phyloP scores from a whole-genome alignment of 2,113 vertebrate species.

The Thalassarche chlororhynchos region DNA sequence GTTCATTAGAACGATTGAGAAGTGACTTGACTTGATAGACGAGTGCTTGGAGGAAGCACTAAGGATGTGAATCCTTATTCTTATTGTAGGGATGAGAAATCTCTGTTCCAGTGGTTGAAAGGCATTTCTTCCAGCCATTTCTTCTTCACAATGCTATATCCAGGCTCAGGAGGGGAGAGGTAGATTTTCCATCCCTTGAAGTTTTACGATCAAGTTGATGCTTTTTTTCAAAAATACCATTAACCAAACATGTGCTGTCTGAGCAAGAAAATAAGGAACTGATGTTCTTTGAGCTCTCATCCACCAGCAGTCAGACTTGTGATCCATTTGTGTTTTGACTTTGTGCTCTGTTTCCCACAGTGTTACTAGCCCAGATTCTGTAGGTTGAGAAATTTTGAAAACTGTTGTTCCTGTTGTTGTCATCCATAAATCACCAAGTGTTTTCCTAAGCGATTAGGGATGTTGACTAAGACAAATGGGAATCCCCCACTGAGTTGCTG shows the following conservation, averaged over 20 bases:
- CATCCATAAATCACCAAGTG: neutral
- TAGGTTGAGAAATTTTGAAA: neutral
- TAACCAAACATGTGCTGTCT: neutral
- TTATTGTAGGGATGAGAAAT: neutral
- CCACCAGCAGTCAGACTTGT: neutral
- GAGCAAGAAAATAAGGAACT: neutral
- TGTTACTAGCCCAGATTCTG: neutral
- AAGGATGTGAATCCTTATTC: neutral
- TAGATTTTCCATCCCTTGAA: neutral
- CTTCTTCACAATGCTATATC: neutral
- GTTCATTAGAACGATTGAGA: neutral
- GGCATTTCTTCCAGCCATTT: neutral
- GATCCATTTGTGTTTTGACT: neutral
- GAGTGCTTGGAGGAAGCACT: neutral
- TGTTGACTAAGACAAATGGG: neutral
- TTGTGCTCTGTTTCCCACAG: neutral
- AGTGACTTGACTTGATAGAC: neutral
- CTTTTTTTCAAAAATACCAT: neutral
- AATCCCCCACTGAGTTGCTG: neutral
- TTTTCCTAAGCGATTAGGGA: neutral
- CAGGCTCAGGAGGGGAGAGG: neutral
- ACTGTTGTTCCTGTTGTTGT: neutral
- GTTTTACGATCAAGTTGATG: neutral
- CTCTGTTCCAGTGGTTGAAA: neutral
- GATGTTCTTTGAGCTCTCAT: neutral